Evolutionary conservation across 1,140 invertebrate genomes (phyloP).

Genomic region (Elymnias hypermnestra): DNA sequence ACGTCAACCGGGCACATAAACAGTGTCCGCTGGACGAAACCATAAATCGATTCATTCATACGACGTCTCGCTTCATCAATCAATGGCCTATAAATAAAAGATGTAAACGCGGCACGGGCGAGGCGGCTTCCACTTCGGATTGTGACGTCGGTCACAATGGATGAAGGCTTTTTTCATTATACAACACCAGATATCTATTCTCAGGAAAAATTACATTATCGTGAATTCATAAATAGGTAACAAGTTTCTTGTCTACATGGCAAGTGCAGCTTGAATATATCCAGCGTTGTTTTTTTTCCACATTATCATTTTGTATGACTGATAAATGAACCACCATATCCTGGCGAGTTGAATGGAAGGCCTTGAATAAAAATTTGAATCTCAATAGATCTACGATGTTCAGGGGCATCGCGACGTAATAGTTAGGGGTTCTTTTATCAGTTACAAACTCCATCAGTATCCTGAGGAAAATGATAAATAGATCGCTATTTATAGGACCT

Average conservation of each 20-base stretch:
- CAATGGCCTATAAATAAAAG: conserved; percentile 70
- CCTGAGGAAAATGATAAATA: too few relatives aligned
- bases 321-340: conserved; percentile 23
- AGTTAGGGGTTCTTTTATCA: too few relatives aligned
- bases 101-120: conserved; percentile 43
- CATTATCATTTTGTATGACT: conserved; percentile 15
- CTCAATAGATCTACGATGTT: too few relatives aligned
- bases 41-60: conserved; percentile 71
- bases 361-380: conserved; percentile 16
- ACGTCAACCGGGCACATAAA: conserved; percentile 60
- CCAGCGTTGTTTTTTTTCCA: conserved; percentile 16
- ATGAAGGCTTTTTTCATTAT: conserved; percentile 35
- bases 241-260: conserved; percentile 22
- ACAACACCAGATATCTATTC: conserved; percentile 25
- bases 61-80: conserved; percentile 61
- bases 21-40: conserved; percentile 52
- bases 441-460: too few relatives aligned
- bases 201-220: conserved; percentile 33
- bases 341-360: conserved; percentile 11
- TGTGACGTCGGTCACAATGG: conserved; percentile 56
- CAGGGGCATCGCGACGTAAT: too few relatives aligned
- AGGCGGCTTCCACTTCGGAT: conserved; percentile 44
- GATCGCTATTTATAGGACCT: too few relatives aligned
- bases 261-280: conserved; percentile 24
- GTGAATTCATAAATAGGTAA: conserved; percentile 32